A percentile compares a stretch with the other conserved stretches of the same genome.
Evolutionary conservation across 1,140 invertebrate species (phyloP).

Genomic region (Euura lappo): DNA sequence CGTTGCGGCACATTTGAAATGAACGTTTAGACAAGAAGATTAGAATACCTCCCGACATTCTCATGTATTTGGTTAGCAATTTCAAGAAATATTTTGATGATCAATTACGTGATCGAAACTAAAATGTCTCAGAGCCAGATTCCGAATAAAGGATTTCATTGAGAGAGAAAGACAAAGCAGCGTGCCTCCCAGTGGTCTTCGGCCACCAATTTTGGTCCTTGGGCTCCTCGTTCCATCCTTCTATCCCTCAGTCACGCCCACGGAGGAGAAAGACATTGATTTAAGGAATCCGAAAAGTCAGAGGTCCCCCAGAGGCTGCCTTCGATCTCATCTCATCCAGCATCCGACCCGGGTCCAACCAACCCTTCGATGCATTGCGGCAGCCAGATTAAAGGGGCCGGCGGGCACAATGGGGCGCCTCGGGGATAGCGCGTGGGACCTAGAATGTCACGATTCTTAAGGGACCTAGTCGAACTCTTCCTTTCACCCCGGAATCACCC

Average conservation of each 20-base stretch:
- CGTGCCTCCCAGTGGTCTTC: not conserved
- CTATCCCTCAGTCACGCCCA: not conserved
- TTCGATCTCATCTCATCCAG: conserved; percentile 6
- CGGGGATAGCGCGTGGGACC: not conserved
- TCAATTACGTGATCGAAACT: not conserved
- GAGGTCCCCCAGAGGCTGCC: conserved; percentile 10
- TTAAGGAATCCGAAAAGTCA: conserved; percentile 8
- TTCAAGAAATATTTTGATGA: not conserved
- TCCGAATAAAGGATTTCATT: conserved; percentile 5
- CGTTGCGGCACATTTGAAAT: too few relatives aligned
- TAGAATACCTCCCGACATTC: too few relatives aligned
- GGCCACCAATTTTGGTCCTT: not conserved
- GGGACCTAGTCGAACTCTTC: conserved; percentile 23
- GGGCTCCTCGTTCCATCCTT: not conserved
- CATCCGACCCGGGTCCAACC: conserved; percentile 6
- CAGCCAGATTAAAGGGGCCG: conserved; percentile 15
- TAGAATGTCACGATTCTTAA: conserved; percentile 9
- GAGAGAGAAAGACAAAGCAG: not conserved
- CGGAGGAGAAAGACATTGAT: conserved; percentile 1
- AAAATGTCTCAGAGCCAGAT: not conserved
- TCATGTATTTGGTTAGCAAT: too few relatives aligned
- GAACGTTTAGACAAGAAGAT: too few relatives aligned
- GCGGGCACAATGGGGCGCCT: conserved; percentile 10
- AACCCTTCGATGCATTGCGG: conserved; percentile 12
- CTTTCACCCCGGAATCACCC: not conserved